These are phyloP conservation scores for Coregonus clupeaformis DNA, from an alignment of 2,113 vertebrate species.

Conservation along the genomic window DNA sequence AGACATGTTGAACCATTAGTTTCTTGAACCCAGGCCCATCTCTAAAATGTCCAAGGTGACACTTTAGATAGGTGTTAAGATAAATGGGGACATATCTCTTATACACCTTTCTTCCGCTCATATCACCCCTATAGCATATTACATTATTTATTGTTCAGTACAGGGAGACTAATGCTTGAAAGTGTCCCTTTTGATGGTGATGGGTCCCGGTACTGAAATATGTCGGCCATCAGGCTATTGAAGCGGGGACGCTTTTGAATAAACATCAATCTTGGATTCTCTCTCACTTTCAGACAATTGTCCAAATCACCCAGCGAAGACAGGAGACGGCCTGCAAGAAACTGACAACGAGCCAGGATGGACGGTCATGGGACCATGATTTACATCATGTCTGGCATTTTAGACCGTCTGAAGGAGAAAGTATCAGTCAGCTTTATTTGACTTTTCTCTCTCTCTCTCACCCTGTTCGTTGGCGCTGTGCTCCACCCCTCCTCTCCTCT, in stretches of 20 bases:
- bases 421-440: slow-evolving; percentile 80
- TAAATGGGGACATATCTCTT: slow-evolving; percentile 55
- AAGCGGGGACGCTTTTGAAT: slow-evolving; percentile 63
- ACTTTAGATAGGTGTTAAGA: slow-evolving; percentile 52
- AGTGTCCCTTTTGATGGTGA: slow-evolving; percentile 64
- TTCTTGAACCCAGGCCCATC: slow-evolving; percentile 52
- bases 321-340: slow-evolving; percentile 42
- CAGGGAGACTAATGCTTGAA: slow-evolving; percentile 62
- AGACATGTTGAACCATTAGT: slow-evolving; percentile 57
- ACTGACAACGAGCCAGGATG: slow-evolving; percentile 65
- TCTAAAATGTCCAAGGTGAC: slow-evolving; percentile 59
- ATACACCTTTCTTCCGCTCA: slow-evolving; percentile 31
- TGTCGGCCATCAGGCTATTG: slow-evolving; percentile 50
- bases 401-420: slow-evolving; percentile 59
- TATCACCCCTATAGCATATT: slow-evolving; percentile 47
- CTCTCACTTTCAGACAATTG: slow-evolving; percentile 65
- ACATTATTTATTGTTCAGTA: slow-evolving; percentile 61
- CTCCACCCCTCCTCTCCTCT: background rate
- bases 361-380: slow-evolving; percentile 70
- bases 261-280: slow-evolving; percentile 74
- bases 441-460: slow-evolving; percentile 62
- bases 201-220: slow-evolving; percentile 71
- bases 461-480: slow-evolving; percentile 6
- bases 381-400: slow-evolving; percentile 78
- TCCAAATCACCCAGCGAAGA: slow-evolving; percentile 50